Evolutionary conservation across 2,113 vertebrate genomes (phyloP), one percentile per base, ranked within the genome.

Genomic region (Talpa occidentalis): DNA sequence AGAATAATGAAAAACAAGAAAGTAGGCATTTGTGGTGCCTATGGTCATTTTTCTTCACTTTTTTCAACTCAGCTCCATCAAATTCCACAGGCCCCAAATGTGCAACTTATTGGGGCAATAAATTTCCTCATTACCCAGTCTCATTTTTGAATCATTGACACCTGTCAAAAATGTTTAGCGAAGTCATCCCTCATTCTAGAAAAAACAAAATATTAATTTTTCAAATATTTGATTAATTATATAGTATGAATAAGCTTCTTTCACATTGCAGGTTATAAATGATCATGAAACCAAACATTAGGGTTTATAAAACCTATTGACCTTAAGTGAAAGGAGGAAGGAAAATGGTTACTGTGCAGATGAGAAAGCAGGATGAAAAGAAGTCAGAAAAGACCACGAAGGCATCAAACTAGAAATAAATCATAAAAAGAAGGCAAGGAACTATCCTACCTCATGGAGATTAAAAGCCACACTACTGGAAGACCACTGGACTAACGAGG

Each of bases 141-240:
- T 72, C 37, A 85, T 93, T 96, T 81, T 77, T 91, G 62, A 14
- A n/a, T 79, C 72, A 67, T 17, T 74, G 26, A 87, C 76, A 90
- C 2, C 4, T 69, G 17, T 49, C 22, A 52, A 64, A 82, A 81
- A 73, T 24, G 11, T 40, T 91, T 89, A 37, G 19, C 42, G 70
- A 78, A 74, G 26, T 30, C 19, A 89, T 78, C 32, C 84, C n/a
- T 93, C 28, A 85, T 83, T 89, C 15, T 52, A 67, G 24, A 84
- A 93, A 93, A 90, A 66, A 47, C 37, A 72, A 87, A 88, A 35
- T 30, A 69, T 11, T 42, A 93, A 24, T 26, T 56, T 88, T 83
- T 35, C 28, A 80, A 67, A 62, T 10, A 44, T 19, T 2, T 49
- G 62, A 56, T 40, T n/a, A 89, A 77, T 10, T 79, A 59, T 40